Base-by-base conservation (phyloP, 2,888 invertebrate genomes). In the Hoplodrina blanda region DNA sequence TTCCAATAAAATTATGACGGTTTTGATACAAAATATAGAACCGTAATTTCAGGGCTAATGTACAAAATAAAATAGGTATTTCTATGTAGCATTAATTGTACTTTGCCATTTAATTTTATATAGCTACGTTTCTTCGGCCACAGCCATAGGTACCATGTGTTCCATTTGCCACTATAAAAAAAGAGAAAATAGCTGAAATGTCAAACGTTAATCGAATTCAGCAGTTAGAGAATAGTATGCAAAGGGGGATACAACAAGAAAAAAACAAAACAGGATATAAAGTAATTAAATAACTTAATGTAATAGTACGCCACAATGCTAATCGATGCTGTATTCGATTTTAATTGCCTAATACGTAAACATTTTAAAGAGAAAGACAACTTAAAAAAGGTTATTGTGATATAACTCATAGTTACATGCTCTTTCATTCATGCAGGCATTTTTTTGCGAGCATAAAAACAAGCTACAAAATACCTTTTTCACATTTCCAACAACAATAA, bases 401-500 rank as follows among this genome's bases (percentile, higher is more conserved):
- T 25, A 25, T 25, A 25, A 25, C 25, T 13, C 66, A 68, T 50
- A 3, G 55, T 75, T 53, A 66, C 37, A 54, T 65, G 49, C 41
- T 59, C 15, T 69, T 19, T 11, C 33, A 17, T 46, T 46, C 17
- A 30, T 44, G 41, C 37, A 30, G n/a, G 41, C 54, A 13, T 53
- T 59, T 46, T n/a, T 76, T 76, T 41, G 41, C 53, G 20, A 62
- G 11, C n/a, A 52, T 33, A 11, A 62, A 53, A 72, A 78, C 20
- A 50, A 4, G 71, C 62, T 78, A 55, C 46, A 46, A 56, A 78
- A 73, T 71, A 72, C 44, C 41, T 50, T 44, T 59, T 77, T 62
- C 53, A 46, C 25, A 33, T 37, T 54, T 55, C 76, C 56, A 69
- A 13, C 76, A 44, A 64, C 25, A 76, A 62, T 76, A 69, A 80